Percentiles rank a stretch among this genome's conserved stretches.
These are phyloP conservation scores for Pseudorhombus dupliciocellatus DNA, from an alignment of 2,113 vertebrate species.

Conservation along the genomic window DNA sequence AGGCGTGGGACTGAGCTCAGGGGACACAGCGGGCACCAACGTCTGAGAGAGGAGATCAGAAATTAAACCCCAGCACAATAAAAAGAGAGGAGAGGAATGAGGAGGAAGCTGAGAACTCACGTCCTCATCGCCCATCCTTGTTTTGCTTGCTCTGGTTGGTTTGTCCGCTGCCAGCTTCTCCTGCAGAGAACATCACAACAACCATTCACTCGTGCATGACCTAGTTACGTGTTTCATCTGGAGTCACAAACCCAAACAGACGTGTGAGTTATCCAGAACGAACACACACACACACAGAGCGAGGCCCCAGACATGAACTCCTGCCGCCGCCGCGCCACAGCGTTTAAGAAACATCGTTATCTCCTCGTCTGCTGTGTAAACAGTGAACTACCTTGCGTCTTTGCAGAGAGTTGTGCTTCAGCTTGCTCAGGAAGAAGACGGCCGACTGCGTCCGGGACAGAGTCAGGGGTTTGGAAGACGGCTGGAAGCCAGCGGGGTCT, in stretches of 20 bases:
- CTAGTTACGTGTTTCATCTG: neutral
- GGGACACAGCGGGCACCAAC: conserved; percentile 10
- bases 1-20: conserved; percentile 24
- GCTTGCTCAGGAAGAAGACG: conserved; percentile 90
- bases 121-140: conserved; percentile 73
- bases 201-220: neutral
- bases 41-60: conserved; percentile 28
- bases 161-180: conserved; percentile 65
- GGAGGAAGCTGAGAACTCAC: conserved; percentile 56
- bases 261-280: conserved; percentile 17
- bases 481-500: conserved; percentile 61
- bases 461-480: conserved; percentile 61
- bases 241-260: conserved; percentile 4
- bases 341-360: conserved; percentile 25
- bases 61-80: neutral
- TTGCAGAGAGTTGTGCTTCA: conserved; percentile 87
- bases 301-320: neutral
- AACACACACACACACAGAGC: no score
- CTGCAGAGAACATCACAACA: conserved; percentile 53
- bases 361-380: conserved; percentile 31
- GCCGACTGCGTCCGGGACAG: conserved; percentile 77
- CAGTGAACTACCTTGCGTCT: conserved; percentile 79
- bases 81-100: neutral
- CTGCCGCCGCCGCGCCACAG: no score
- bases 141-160: conserved; percentile 33